Evolutionary conservation across 2,888 invertebrate genomes (phyloP), one percentile per base, ranked within the genome.

Genomic region (Cyaniris semiargus): DNA sequence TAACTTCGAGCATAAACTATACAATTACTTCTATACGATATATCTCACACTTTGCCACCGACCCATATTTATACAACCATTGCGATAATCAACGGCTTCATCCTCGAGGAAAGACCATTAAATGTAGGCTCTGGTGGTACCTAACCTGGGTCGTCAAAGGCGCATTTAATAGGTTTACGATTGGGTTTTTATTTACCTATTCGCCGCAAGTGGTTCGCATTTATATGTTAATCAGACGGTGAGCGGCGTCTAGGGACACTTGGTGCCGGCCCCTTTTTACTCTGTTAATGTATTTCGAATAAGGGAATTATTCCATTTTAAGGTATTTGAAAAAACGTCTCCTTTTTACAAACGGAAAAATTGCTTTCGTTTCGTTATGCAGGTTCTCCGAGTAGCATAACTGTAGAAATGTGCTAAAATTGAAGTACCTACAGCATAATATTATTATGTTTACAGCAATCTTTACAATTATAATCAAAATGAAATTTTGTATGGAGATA

Each of bases 101-200:
- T 1, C 15, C 27, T 23, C 13, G 13, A 60, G 23, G 3, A 1
- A 15, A 1, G 3, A 66, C n/a, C 6, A 34, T 18, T 15, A 23
- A 53, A 21, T 23, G 44, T 53, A 48, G 60, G 23, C 78, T 81
- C 79, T 81, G 56, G 4, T 27, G 0, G n/a, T 10, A 3, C 1
- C 15, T 81, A 77, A 76, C 79, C 83, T 82, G 76, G 78, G 79
- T 31, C 53, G 48, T 21, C 66, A 82, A 81, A 82, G 82, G 81
- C 80, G 80, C 82, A 81, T 86, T 82, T 89, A 90, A 90, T 88
- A 85, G 86, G 83, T 84, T 86, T 85, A 86, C 87, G 88, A 90
- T 91, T 89, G 91, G 85, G 88, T 89, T 91, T 90, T 91, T 90
- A 90, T 90, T 90, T 87, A 89, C 87, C 87, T 87, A 85, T 86